Percentiles rank a stretch among this genome's conserved stretches.
phyloP scores from a whole-genome alignment of 2,888 invertebrate species.

The Chrysopilus asiliformis region DNA sequence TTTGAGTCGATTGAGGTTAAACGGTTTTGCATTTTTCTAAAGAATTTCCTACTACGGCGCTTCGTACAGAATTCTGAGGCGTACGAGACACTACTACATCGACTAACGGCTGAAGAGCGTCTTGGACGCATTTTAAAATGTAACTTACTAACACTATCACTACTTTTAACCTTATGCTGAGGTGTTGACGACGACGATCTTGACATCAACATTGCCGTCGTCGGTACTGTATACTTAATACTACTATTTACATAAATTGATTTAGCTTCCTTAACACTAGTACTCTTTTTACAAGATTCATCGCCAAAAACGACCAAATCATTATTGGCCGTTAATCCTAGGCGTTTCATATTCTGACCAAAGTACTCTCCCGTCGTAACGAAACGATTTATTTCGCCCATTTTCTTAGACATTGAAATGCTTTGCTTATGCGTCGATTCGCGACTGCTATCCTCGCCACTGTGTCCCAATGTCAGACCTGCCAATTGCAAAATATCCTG shows the following conservation, averaged over 20 bases:
- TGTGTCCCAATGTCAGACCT: constrained; percentile 44
- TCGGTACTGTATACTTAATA: constrained; percentile 1
- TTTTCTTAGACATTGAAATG: constrained; percentile 31
- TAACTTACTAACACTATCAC: no score
- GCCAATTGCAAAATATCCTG: constrained; percentile 46
- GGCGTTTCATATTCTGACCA: constrained; percentile 17
- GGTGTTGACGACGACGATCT: not conserved
- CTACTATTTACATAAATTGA: not conserved
- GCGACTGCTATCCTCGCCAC: constrained; percentile 35
- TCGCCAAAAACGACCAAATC: not conserved
- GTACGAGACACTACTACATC: constrained; percentile 33
- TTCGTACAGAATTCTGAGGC: constrained; percentile 24
- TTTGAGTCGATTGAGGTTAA: constrained; percentile 36
- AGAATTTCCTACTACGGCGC: constrained; percentile 27
- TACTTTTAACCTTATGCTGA: no score
- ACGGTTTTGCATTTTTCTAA: constrained; percentile 18
- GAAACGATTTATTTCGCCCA: constrained; percentile 36
- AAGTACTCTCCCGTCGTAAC: constrained; percentile 37
- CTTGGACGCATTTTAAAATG: constrained; percentile 28
- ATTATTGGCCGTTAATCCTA: not conserved
- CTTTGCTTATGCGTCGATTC: constrained; percentile 28
- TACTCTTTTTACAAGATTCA: no score
- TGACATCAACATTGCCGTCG: not conserved
- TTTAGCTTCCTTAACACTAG: no score
- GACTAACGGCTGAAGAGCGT: constrained; percentile 33